Percentiles rank a stretch among this genome's conserved stretches.
Conservation (phyloP, 2,888 invertebrate genomes). For the Herminia tarsipennalis region DNA sequence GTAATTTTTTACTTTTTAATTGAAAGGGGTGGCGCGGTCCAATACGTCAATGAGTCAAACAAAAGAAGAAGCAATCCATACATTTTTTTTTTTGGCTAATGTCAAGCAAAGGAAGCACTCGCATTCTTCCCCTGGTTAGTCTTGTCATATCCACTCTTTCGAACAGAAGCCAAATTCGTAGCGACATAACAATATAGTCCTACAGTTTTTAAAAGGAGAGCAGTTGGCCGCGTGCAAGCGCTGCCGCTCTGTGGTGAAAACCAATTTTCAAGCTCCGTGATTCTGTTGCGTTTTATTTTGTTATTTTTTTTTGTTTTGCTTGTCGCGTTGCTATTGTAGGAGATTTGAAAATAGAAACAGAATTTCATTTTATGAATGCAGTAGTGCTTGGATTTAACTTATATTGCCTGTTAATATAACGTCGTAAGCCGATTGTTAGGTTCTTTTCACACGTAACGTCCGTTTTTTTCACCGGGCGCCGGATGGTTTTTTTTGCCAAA, state of each 20-base stretch:
- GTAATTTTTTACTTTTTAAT: no score
- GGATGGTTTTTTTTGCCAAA: no score
- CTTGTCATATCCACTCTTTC: neutral
- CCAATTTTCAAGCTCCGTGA: conserved; percentile 15
- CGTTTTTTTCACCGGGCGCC: no score
- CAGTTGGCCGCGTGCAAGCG: conserved; percentile 4
- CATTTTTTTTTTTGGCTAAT: no score
- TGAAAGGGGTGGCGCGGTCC: no score
- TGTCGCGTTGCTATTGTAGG: conserved; percentile 6
- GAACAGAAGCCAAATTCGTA: neutral
- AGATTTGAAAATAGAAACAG: conserved; percentile 2
- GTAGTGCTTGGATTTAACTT: neutral
- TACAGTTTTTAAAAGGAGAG: neutral
- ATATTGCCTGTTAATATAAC: no score
- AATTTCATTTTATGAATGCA: conserved; percentile 1
- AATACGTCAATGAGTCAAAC: no score
- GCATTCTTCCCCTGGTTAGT: neutral
- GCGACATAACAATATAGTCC: neutral
- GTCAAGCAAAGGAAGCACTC: no score
- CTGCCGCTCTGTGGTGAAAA: conserved; percentile 11
- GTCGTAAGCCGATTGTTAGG: no score
- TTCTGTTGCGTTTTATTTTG: conserved; percentile 9
- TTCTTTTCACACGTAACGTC: no score
- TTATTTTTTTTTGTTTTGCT: conserved; percentile 9
- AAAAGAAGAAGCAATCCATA: no score